Evolutionary conservation across 2,888 invertebrate genomes (phyloP).

Genomic region (Leucoma salicis): DNA sequence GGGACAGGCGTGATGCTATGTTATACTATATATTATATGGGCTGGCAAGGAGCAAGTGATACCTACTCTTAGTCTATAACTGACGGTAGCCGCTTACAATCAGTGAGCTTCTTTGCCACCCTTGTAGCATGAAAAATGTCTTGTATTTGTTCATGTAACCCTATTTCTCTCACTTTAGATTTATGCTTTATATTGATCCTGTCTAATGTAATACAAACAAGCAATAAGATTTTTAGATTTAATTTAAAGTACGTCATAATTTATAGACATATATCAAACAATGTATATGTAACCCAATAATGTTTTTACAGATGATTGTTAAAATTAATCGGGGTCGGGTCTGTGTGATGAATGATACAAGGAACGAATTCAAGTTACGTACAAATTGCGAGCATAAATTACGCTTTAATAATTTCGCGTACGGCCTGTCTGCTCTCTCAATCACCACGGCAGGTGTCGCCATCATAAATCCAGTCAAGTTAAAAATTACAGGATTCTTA

Average conservation of each 20-base stretch:
- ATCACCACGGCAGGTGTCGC: slow-evolving; percentile 72
- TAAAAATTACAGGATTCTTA: slow-evolving; percentile 59
- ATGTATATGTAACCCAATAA: slow-evolving; percentile 35
- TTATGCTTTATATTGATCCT: no score
- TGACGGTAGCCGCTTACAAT: no score
- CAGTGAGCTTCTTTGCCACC: no score
- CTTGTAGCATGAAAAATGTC: no score
- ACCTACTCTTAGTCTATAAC: no score
- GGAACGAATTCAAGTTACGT: slow-evolving; percentile 76
- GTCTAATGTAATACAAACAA: no score
- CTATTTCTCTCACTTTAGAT: no score
- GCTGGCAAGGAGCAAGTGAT: no score
- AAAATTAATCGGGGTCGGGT: slow-evolving; percentile 60
- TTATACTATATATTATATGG: no score
- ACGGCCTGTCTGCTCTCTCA: slow-evolving; percentile 62
- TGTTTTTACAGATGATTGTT: slow-evolving; percentile 67
- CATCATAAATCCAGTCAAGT: slow-evolving; percentile 61
- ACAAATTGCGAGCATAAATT: slow-evolving; percentile 80
- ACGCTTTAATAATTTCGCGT: slow-evolving; percentile 77
- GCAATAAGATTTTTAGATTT: not conserved
- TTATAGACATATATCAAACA: slow-evolving; percentile 15
- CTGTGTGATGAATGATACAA: slow-evolving; percentile 75
- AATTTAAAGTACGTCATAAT: slow-evolving; percentile 10
- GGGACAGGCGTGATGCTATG: no score
- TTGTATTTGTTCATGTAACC: no score